phyloP scores from a whole-genome alignment of 2,797 vertebrate genomes.

The Cetoscarus ocellatus region DNA sequence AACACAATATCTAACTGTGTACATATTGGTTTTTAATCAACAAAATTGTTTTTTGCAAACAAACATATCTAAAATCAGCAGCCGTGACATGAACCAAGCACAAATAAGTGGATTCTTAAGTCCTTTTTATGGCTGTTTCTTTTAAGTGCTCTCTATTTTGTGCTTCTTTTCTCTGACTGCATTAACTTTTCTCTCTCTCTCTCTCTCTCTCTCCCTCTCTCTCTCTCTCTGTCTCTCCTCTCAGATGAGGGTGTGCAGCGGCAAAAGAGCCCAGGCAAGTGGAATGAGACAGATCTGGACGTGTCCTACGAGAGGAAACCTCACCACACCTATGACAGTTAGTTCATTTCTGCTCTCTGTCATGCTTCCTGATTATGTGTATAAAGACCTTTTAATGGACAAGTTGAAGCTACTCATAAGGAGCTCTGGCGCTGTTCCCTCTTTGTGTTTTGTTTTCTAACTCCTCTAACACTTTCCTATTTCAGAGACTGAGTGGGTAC shows the following conservation, averaged over 20 bases:
- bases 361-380: background rate
- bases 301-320: slow-evolving; percentile 88
- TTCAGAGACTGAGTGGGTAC: slow-evolving; percentile 82
- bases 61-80: too few relatives aligned
- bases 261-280: slow-evolving; percentile 82
- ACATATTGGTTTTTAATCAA: too few relatives aligned
- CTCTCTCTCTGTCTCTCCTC: background rate
- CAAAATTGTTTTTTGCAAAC: too few relatives aligned
- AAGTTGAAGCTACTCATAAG: too few relatives aligned
- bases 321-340: slow-evolving; percentile 88
- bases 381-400: too few relatives aligned
- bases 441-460: slow-evolving; percentile 6
- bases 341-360: slow-evolving; percentile 50
- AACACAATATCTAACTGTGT: too few relatives aligned
- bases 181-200: too few relatives aligned
- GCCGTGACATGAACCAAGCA: too few relatives aligned
- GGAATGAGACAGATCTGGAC: slow-evolving; percentile 94
- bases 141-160: background rate
- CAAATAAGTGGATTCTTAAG: too few relatives aligned
- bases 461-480: slow-evolving; percentile 16
- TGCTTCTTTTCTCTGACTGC: too few relatives aligned
- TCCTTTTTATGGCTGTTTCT: too few relatives aligned
- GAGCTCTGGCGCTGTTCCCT: background rate
- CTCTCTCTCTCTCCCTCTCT: background rate
- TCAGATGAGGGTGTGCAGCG: slow-evolving; percentile 85